Conservation (phyloP, 2,888 invertebrate species). For the Yponomeuta sedellus region DNA sequence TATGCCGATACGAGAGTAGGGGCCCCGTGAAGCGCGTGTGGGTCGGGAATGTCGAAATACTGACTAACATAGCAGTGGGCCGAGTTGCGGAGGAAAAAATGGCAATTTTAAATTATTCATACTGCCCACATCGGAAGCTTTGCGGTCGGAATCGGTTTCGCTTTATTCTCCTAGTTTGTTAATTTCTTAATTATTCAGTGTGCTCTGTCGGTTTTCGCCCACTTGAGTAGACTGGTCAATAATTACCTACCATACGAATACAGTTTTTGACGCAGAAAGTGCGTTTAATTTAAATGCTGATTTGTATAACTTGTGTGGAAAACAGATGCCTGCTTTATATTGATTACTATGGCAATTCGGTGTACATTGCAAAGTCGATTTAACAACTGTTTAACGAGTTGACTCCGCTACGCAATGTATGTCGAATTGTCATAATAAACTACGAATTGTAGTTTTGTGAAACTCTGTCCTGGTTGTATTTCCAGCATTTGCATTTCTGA, state of each 20-base stretch:
- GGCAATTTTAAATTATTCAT: constrained; percentile 74
- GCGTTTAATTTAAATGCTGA: background rate
- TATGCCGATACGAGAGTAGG: background rate
- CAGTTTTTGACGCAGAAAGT: background rate
- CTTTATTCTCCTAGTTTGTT: constrained; percentile 59
- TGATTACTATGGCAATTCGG: too few relatives aligned
- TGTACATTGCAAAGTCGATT: too few relatives aligned
- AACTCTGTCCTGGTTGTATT: too few relatives aligned
- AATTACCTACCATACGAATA: background rate
- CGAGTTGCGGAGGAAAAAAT: constrained; percentile 55
- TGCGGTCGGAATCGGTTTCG: constrained; percentile 39
- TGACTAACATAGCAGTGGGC: constrained; percentile 71
- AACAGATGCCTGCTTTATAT: too few relatives aligned
- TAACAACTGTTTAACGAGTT: too few relatives aligned
- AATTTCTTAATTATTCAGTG: constrained; percentile 61
- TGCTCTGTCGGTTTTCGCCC: constrained; percentile 39
- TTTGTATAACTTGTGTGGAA: too few relatives aligned
- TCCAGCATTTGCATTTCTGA: too few relatives aligned
- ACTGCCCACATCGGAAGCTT: constrained; percentile 58
- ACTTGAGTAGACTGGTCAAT: constrained; percentile 26
- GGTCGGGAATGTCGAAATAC: constrained; percentile 70
- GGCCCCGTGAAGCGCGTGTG: constrained; percentile 34
- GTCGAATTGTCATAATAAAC: too few relatives aligned
- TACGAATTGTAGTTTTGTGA: too few relatives aligned
- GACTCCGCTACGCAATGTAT: too few relatives aligned